Evolutionary conservation across 2,888 invertebrate genomes (phyloP), one percentile per base, ranked within the genome.

Genomic region (Plebejus anna): DNA sequence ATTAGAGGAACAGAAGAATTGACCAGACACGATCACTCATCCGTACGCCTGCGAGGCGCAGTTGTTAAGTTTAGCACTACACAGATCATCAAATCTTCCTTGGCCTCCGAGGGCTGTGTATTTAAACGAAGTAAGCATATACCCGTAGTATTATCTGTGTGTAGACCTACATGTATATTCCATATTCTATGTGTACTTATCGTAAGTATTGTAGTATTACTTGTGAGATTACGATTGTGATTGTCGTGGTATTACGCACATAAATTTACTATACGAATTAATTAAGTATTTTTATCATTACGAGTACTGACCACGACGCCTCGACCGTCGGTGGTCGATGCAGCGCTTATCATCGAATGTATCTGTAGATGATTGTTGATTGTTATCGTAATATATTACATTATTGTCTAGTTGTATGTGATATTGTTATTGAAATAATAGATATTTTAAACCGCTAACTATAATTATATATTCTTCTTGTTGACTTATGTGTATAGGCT

Each of bases 341-440:
- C 38, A 66, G 32, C 70, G 70, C 57, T 89, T 89, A 91, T 91
- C 93, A 92, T 93, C 92, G 92, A 92, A 92, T 88, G 87, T 73
- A 73, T 88, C 82, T 81, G 81, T 82, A 82, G 82, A 80, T 82
- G 88, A 87, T 90, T 92, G 92, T 92, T 93, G 89, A 90, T 90
- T 90, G 91, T 92, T 92, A 90, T 89, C 84, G 86, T 89, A 81
- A 83, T 83, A 82, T 85, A 86, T 84, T 87, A 86, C 88, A 88
- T 87, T 88, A 90, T 88, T 89, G 89, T 91, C 90, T 92, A 92
- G 91, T 88, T 89, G 88, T 91, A 93, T 92, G 93, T 93, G 93
- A 93, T 93, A 93, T 91, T 92, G 93, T 92, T 93, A 92, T 91
- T 90, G 89, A 87, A 90, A 85, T 90, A 86, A 90, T 90, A 91